These are phyloP conservation scores for Cephalotes varians DNA, from an alignment of 2,888 invertebrate genomes.

Conservation along the genomic window DNA sequence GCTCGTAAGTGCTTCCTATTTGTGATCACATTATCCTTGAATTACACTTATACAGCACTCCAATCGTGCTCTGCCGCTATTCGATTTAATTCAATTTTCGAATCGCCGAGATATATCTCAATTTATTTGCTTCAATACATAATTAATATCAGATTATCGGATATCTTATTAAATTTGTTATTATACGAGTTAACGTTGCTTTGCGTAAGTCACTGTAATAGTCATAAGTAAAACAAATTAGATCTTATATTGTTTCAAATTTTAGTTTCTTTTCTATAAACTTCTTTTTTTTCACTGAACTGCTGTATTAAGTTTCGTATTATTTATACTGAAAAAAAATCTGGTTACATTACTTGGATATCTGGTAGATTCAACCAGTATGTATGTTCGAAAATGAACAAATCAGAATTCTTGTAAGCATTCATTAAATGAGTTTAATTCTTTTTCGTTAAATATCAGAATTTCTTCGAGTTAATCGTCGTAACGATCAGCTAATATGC, in stretches of 20 bases:
- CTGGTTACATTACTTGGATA: too few relatives aligned
- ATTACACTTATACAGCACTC: constrained; percentile 33
- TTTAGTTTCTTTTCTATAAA: background rate
- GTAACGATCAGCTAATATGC: too few relatives aligned
- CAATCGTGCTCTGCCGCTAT: background rate
- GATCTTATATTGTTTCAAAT: background rate
- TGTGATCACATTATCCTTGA: constrained; percentile 42
- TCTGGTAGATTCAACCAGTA: too few relatives aligned
- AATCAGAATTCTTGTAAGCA: too few relatives aligned
- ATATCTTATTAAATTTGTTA: background rate
- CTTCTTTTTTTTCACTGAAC: background rate
- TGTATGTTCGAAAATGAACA: too few relatives aligned
- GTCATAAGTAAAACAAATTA: background rate
- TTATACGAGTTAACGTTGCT: background rate
- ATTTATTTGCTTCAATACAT: constrained; percentile 13
- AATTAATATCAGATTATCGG: background rate
- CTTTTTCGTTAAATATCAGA: too few relatives aligned
- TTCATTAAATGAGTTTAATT: too few relatives aligned
- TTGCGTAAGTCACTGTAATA: background rate
- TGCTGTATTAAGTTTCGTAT: background rate
- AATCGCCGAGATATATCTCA: background rate
- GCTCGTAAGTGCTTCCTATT: constrained; percentile 38
- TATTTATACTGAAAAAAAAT: too few relatives aligned
- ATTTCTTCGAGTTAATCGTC: too few relatives aligned
- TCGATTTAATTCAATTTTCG: constrained; percentile 39